These are phyloP conservation scores for Yponomeuta evonymella DNA, from an alignment of 2,888 invertebrate species.

Conservation along the genomic window DNA sequence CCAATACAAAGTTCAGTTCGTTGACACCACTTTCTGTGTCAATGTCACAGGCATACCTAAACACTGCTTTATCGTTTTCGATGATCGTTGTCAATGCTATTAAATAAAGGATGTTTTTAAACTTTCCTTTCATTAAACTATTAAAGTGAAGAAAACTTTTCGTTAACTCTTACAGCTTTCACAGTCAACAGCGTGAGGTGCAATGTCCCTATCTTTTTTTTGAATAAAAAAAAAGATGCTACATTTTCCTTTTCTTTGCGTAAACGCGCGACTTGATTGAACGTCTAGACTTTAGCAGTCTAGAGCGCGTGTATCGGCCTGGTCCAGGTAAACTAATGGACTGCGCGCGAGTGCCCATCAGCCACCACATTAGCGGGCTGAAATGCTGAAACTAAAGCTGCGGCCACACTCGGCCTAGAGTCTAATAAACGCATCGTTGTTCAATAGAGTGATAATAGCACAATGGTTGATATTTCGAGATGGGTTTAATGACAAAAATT, in stretches of 20 bases:
- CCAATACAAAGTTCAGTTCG: neutral
- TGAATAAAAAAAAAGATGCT: neutral
- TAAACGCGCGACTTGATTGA: neutral
- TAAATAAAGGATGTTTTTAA: too few species aligned
- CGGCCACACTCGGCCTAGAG: slow-evolving; percentile 23
- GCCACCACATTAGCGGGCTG: slow-evolving; percentile 16
- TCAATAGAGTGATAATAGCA: too few species aligned
- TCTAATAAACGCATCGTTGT: too few species aligned
- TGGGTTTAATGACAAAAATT: too few species aligned
- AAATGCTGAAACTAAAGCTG: slow-evolving; percentile 39
- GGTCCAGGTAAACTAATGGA: slow-evolving; percentile 30
- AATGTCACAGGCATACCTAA: neutral
- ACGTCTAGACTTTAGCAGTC: neutral
- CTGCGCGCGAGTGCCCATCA: slow-evolving; percentile 22
- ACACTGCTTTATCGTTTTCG: neutral
- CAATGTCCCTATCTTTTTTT: neutral
- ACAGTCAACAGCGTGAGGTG: neutral
- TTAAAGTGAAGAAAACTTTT: neutral
- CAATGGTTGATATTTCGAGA: too few species aligned
- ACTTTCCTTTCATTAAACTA: neutral
- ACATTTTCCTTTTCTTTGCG: slow-evolving; percentile 9
- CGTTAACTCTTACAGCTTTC: neutral
- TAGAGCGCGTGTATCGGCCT: neutral
- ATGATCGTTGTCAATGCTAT: too few species aligned
- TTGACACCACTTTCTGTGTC: neutral